Conservation (phyloP, 92 coral and sea anemone species). For the Muricea muricata region DNA sequence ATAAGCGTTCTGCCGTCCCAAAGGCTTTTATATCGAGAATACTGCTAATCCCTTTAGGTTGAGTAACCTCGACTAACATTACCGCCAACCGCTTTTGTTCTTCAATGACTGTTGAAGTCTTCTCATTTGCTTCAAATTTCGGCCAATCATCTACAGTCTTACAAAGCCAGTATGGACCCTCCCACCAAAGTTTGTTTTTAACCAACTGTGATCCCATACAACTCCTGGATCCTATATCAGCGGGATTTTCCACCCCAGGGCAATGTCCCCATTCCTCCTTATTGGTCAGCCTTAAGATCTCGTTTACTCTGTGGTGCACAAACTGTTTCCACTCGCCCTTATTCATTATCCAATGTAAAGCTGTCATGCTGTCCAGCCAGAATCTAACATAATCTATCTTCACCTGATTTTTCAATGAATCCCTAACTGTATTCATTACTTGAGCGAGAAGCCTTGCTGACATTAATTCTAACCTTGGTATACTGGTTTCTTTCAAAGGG, state of each 20-base stretch:
- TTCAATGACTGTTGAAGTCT: neutral
- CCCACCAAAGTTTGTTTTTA: neutral
- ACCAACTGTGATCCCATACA: neutral
- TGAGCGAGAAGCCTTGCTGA: neutral
- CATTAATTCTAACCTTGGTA: neutral
- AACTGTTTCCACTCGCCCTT: neutral
- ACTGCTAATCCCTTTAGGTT: too few relatives aligned
- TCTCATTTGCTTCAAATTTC: too few relatives aligned
- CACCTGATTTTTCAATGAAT: neutral
- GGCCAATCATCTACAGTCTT: neutral
- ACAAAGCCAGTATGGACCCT: neutral
- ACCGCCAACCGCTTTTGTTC: constrained; percentile 29
- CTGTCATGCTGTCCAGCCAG: neutral
- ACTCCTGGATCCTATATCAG: neutral
- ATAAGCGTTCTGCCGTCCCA: constrained; percentile 4
- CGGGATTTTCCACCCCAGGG: neutral
- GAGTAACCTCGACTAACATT: neutral
- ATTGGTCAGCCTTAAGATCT: too few relatives aligned
- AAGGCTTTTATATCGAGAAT: too few relatives aligned
- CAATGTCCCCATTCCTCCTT: too few relatives aligned
- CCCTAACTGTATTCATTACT: neutral
- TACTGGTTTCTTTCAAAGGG: neutral
- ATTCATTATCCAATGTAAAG: neutral
- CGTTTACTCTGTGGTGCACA: neutral
- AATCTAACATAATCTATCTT: neutral